phyloP scores from a whole-genome alignment of 2,888 invertebrate species.

The Tridacna crocea region DNA sequence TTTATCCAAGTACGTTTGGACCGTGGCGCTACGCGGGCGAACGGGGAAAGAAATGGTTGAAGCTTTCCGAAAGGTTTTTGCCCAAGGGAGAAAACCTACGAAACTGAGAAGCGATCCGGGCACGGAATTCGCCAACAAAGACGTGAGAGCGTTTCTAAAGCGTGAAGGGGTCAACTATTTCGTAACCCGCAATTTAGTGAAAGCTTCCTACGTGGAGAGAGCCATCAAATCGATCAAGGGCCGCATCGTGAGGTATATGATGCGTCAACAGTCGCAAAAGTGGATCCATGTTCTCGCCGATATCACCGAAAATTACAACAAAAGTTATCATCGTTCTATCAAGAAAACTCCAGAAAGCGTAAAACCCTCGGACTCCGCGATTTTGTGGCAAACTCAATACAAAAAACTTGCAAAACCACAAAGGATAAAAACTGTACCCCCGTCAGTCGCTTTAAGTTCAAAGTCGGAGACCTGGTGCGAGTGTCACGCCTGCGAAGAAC shows the following conservation, averaged over 20 bases:
- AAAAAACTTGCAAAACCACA: background rate
- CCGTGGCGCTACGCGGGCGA: slow-evolving; percentile 13
- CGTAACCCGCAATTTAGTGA: slow-evolving; percentile 43
- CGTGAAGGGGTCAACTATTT: slow-evolving; percentile 37
- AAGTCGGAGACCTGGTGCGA: slow-evolving; percentile 45
- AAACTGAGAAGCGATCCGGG: slow-evolving; percentile 35
- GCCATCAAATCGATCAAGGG: slow-evolving; percentile 45
- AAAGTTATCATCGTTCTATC: slow-evolving; percentile 47
- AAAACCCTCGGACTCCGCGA: slow-evolving; percentile 9
- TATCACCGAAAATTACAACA: slow-evolving; percentile 43
- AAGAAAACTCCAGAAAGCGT: slow-evolving; percentile 35
- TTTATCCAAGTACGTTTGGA: slow-evolving; percentile 45
- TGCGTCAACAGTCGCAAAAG: slow-evolving; percentile 25
- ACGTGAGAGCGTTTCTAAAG: slow-evolving; percentile 38
- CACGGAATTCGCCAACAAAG: slow-evolving; percentile 40
- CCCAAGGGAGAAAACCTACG: slow-evolving; percentile 32
- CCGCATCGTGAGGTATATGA: slow-evolving; percentile 40
- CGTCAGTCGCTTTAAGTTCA: slow-evolving; percentile 6
- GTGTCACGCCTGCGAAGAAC: slow-evolving; percentile 28
- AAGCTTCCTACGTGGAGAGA: slow-evolving; percentile 43
- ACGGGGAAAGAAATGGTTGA: slow-evolving; percentile 43
- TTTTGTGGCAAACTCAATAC: slow-evolving; percentile 29
- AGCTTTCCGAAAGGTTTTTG: slow-evolving; percentile 37
- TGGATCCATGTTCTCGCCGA: slow-evolving; percentile 38
- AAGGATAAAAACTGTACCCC: background rate